Evolutionary conservation across 2,888 invertebrate genomes (phyloP).

Genomic region (Bellardia bayeri): DNA sequence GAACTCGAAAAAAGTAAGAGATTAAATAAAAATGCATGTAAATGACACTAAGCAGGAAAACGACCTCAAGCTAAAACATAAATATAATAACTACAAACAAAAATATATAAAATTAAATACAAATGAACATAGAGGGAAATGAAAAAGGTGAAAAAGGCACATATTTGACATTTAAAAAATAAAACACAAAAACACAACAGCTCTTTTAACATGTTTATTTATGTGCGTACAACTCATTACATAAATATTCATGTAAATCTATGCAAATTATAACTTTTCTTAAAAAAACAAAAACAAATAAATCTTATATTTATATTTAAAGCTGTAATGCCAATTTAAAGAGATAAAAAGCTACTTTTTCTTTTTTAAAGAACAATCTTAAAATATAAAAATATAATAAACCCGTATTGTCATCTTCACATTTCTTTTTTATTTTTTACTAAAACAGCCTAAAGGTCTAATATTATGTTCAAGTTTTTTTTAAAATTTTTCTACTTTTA

Average conservation of each 20-base stretch:
- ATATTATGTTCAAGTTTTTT: constrained; percentile 20
- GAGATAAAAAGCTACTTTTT: not conserved
- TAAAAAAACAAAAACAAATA: not conserved
- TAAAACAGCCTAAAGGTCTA: constrained; percentile 16
- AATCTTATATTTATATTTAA: not conserved
- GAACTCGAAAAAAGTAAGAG: not conserved
- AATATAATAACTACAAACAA: not conserved
- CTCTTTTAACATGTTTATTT: not conserved
- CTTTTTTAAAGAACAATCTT: not conserved
- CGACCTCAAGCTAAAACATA: not conserved
- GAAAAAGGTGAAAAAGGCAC: not conserved
- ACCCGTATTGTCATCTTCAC: not conserved
- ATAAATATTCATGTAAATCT: constrained; percentile 4
- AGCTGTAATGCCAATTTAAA: not conserved
- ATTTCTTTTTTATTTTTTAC: not conserved
- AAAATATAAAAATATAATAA: not conserved
- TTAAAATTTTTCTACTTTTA: not conserved
- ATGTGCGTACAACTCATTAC: not conserved
- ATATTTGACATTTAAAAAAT: not conserved
- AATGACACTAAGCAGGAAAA: not conserved
- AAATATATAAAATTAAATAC: not conserved
- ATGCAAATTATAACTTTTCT: not conserved
- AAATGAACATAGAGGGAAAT: not conserved
- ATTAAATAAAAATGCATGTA: not conserved
- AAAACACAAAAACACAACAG: not conserved